Percentiles rank a stretch among this genome's conserved stretches.
phyloP scores from a whole-genome alignment of 2,888 invertebrate genomes.

The Brachypalpus laphriformis region DNA sequence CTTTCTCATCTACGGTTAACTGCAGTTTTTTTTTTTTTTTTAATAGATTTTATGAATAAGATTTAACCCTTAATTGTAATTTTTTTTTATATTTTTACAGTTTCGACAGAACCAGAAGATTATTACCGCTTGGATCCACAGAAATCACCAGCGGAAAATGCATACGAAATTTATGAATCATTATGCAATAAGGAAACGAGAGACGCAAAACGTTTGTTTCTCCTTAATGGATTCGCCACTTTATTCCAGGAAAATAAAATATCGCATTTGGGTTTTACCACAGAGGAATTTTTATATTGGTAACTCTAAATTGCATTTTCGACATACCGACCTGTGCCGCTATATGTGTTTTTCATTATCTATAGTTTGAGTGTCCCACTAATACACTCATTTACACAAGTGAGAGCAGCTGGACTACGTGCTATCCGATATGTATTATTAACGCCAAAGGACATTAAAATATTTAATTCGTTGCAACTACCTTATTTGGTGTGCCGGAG shows the following conservation, averaged over 20 bases:
- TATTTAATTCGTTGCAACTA: slow-evolving; percentile 91
- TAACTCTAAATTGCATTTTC: slow-evolving; percentile 81
- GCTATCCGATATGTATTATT: slow-evolving; percentile 93
- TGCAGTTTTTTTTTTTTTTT: too few species aligned
- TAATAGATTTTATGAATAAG: too few species aligned
- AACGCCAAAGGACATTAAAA: slow-evolving; percentile 90
- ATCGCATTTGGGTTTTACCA: slow-evolving; percentile 86
- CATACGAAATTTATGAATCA: slow-evolving; percentile 86
- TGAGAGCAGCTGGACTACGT: slow-evolving; percentile 94
- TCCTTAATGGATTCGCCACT: slow-evolving; percentile 94
- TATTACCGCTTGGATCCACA: slow-evolving; percentile 86
- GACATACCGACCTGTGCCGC: neutral
- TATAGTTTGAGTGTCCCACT: slow-evolving; percentile 92
- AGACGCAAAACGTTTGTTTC: slow-evolving; percentile 91
- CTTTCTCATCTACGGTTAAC: too few species aligned
- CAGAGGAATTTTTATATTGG: slow-evolving; percentile 93
- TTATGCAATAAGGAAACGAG: slow-evolving; percentile 85
- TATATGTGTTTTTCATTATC: slow-evolving; percentile 67
- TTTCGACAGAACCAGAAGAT: slow-evolving; percentile 84
- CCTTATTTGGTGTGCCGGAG: slow-evolving; percentile 93
- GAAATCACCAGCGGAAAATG: slow-evolving; percentile 86
- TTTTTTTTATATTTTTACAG: slow-evolving; percentile 41
- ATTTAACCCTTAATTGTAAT: too few species aligned
- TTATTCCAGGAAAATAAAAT: slow-evolving; percentile 82
- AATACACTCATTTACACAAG: slow-evolving; percentile 93